Percentiles rank a stretch among this genome's conserved stretches.
Evolutionary conservation across 64 coral and sea anemone genomes (phyloP).

Genomic region (Montipora efflorescens): DNA sequence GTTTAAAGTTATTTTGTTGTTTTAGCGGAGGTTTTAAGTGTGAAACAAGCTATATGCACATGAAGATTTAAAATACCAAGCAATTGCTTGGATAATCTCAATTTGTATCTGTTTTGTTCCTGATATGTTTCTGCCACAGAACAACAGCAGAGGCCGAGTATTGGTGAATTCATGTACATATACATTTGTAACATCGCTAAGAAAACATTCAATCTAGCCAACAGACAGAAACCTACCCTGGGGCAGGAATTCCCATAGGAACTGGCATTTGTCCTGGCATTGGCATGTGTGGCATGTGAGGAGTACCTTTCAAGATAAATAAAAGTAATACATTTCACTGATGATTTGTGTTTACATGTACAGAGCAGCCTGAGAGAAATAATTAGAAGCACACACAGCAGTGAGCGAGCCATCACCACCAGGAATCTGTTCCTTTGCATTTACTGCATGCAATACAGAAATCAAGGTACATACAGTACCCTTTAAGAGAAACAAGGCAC

Average conservation of each 20-base stretch:
- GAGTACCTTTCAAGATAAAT: neutral
- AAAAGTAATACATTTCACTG: neutral
- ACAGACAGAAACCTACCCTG: conserved; percentile 3
- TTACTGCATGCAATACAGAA: neutral
- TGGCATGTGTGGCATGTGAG: conserved; percentile 28
- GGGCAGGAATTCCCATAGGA: neutral
- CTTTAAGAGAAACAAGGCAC: too few species aligned
- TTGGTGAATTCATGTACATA: too few species aligned
- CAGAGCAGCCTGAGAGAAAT: neutral
- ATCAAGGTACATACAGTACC: neutral
- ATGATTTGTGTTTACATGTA: neutral
- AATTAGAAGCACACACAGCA: neutral
- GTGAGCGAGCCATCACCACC: too few species aligned
- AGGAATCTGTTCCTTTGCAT: neutral
- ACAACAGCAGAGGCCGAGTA: too few species aligned
- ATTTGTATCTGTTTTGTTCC: too few species aligned
- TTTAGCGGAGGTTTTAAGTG: too few species aligned
- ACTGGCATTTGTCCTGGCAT: conserved; percentile 31
- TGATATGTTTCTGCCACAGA: too few species aligned
- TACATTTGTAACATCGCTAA: too few species aligned
- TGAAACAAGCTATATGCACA: too few species aligned
- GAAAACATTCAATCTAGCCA: neutral
- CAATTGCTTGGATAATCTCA: too few species aligned
- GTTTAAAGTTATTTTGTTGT: too few species aligned
- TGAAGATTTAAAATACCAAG: too few species aligned